Evolutionary conservation across 53 echinoderm and acorn worm genomes (phyloP).

Genomic region (Zoroaster sp.): DNA sequence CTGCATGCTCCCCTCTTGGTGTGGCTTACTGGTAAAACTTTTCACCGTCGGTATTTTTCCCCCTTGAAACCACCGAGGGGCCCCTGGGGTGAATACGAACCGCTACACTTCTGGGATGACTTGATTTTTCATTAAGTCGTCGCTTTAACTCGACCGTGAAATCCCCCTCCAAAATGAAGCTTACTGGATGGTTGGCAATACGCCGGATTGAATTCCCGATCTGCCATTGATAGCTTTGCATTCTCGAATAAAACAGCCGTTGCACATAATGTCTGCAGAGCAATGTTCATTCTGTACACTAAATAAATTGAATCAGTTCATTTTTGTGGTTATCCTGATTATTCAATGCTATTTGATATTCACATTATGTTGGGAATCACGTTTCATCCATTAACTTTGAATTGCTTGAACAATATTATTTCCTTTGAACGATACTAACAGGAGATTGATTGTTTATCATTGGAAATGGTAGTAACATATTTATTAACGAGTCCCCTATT

Average conservation of each 20-base stretch:
- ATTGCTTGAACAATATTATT: no score
- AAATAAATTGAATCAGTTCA: no score
- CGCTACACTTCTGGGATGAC: neutral
- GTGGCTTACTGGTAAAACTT: neutral
- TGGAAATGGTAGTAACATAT: no score
- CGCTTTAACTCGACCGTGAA: slow-evolving; percentile 6
- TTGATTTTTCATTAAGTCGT: neutral
- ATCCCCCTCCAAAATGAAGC: neutral
- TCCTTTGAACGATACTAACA: no score
- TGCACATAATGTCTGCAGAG: no score
- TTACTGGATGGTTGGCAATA: neutral
- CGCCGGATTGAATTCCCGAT: neutral
- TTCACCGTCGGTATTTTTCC: neutral
- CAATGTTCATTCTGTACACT: no score
- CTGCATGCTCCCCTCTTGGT: neutral
- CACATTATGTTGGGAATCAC: no score
- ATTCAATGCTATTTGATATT: no score
- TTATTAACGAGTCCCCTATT: no score
- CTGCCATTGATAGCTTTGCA: neutral
- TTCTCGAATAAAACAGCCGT: neutral
- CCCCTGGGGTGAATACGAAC: neutral
- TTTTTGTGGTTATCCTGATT: no score
- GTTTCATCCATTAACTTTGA: no score
- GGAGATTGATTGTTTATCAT: no score
- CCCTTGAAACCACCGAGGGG: neutral